A percentile compares a stretch with the other conserved stretches of the same genome.
phyloP scores from a whole-genome alignment of 2,888 invertebrate species.

The Villa cingulata region DNA sequence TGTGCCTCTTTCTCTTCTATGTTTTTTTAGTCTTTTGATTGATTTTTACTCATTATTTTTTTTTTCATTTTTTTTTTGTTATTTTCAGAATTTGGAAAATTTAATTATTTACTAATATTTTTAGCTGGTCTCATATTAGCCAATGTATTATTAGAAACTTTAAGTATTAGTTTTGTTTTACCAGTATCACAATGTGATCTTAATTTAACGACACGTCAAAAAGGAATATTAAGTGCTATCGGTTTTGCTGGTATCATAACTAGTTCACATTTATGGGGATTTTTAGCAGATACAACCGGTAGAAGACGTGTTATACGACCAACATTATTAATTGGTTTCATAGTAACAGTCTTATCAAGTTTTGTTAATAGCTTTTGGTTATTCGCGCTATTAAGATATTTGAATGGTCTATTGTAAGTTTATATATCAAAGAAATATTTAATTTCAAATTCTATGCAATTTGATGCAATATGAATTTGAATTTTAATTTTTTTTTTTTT shows the following conservation, averaged over 20 bases:
- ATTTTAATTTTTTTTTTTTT: neutral
- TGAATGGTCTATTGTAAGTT: conserved; percentile 41
- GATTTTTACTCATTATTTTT: neutral
- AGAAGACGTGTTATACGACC: conserved; percentile 37
- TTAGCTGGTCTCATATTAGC: conserved; percentile 40
- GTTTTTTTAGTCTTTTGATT: no score
- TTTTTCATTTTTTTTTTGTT: neutral
- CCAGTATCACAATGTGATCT: conserved; percentile 39
- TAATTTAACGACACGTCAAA: conserved; percentile 28
- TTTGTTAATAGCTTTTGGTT: conserved; percentile 37
- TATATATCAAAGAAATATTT: no score
- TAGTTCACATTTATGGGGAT: conserved; percentile 44
- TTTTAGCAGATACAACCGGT: conserved; percentile 41
- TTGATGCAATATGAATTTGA: no score
- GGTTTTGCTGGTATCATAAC: conserved; percentile 38
- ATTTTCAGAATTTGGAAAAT: conserved; percentile 38
- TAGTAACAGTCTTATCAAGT: conserved; percentile 38
- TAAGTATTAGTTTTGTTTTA: conserved; percentile 40
- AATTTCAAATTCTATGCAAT: no score
- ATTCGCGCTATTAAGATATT: conserved; percentile 38
- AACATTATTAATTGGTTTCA: conserved; percentile 36
- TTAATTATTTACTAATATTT: conserved; percentile 37
- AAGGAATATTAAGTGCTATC: conserved; percentile 33
- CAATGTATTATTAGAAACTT: conserved; percentile 36
- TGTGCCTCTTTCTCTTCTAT: no score